Evolutionary conservation across 2,797 vertebrate genomes (phyloP).

Genomic region (Ptychadena robeensis): DNA sequence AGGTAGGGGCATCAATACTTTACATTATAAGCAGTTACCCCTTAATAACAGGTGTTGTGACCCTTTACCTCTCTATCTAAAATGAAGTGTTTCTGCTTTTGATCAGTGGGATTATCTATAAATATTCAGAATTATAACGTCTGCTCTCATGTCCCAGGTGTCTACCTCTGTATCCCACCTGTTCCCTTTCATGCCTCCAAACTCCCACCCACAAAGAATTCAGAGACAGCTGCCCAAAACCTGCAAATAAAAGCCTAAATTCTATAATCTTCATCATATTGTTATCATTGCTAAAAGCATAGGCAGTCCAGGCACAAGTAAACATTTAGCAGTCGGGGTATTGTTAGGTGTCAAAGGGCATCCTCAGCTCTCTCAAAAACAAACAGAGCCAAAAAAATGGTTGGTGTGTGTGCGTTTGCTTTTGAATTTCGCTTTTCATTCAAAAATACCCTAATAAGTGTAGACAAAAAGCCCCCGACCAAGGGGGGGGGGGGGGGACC

Average conservation of each 20-base stretch:
- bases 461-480: conserved; percentile 1
- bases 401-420: conserved; percentile 37
- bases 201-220: conserved; percentile 37
- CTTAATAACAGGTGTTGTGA: too few relatives aligned
- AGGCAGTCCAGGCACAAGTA: neutral
- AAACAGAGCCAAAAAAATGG: conserved; percentile 45
- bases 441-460: conserved; percentile 26
- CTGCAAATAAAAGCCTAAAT: conserved; percentile 21
- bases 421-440: conserved; percentile 52
- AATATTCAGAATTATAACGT: too few relatives aligned
- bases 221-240: conserved; percentile 41
- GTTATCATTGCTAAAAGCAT: conserved; percentile 28
- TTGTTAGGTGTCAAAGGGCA: conserved; percentile 56
- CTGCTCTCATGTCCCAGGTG: conserved; percentile 46
- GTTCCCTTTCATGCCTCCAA: conserved; percentile 32
- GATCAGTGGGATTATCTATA: too few relatives aligned
- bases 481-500: neutral
- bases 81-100: too few relatives aligned
- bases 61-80: too few relatives aligned
- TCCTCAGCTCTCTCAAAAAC: conserved; percentile 23
- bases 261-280: conserved; percentile 1
- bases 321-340: conserved; percentile 23
- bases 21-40: too few relatives aligned
- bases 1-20: too few relatives aligned
- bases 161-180: conserved; percentile 31